Conservation (phyloP, 2,797 vertebrate species). For the Rhinophrynus dorsalis region DNA sequence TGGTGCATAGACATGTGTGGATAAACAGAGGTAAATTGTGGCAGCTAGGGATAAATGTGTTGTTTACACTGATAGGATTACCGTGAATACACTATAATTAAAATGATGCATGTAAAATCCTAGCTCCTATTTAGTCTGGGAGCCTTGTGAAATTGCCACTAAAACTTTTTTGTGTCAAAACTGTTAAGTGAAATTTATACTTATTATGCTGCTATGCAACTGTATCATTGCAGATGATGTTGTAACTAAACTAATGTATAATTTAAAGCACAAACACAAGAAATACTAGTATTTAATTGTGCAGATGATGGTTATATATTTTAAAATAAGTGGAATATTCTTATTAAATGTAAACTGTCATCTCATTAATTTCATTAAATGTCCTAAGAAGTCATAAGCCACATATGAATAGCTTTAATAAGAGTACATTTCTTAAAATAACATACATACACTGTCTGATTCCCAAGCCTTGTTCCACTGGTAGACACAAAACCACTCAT, state of each 20-base stretch:
- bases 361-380: too few relatives aligned
- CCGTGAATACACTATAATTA: neutral
- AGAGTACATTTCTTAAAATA: too few relatives aligned
- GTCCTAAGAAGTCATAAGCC: too few relatives aligned
- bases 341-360: constrained; percentile 16
- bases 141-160: neutral
- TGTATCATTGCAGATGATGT: neutral
- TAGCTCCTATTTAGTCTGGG: neutral
- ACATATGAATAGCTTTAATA: too few relatives aligned
- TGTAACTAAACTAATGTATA: neutral
- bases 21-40: neutral
- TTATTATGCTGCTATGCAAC: neutral
- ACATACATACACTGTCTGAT: too few relatives aligned
- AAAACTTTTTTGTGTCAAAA: neutral
- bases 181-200: neutral
- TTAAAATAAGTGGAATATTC: neutral
- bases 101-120: neutral
- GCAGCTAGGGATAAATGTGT: neutral
- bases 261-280: neutral
- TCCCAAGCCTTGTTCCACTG: too few relatives aligned
- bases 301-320: constrained; percentile 31
- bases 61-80: neutral
- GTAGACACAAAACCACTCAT: too few relatives aligned
- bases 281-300: constrained; percentile 37
- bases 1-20: too few relatives aligned